Evolutionary conservation across 2,888 invertebrate species (phyloP).

Genomic region (Drosophila conformis): DNA sequence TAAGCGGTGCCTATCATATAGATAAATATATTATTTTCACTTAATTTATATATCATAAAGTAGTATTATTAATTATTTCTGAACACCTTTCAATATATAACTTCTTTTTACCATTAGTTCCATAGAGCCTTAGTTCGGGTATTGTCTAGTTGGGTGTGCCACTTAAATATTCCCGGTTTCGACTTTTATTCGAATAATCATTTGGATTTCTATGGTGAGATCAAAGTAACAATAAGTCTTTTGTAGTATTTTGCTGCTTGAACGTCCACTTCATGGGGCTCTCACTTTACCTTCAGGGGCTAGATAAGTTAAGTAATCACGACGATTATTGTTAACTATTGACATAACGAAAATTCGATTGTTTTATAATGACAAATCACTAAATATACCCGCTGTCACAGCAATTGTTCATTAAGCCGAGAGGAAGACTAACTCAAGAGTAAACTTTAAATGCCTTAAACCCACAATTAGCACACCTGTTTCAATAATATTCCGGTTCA

Average conservation of each 20-base stretch:
- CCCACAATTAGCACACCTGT: conserved; percentile 60
- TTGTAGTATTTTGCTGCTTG: conserved; percentile 33
- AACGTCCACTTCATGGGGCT: conserved; percentile 37
- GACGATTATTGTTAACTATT: conserved; percentile 70
- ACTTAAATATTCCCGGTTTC: neutral
- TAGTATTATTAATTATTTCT: neutral
- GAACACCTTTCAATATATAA: neutral
- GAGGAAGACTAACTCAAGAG: neutral
- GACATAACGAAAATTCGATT: conserved; percentile 76
- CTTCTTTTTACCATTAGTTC: neutral
- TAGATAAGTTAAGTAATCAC: conserved; percentile 77
- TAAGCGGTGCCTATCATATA: neutral
- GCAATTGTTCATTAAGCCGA: neutral
- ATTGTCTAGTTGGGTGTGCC: neutral
- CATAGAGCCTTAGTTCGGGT: neutral
- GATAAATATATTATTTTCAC: neutral
- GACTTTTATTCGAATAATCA: conserved; percentile 10
- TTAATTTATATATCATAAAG: neutral
- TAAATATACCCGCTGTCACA: conserved; percentile 13
- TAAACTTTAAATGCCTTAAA: neutral
- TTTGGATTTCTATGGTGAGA: conserved; percentile 24
- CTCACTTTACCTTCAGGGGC: conserved; percentile 27
- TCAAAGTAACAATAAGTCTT: conserved; percentile 16
- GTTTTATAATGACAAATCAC: conserved; percentile 75
- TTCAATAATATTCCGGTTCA: conserved; percentile 33